Evolutionary conservation across 1,140 invertebrate genomes (phyloP).

Genomic region (Limonius californicus): DNA sequence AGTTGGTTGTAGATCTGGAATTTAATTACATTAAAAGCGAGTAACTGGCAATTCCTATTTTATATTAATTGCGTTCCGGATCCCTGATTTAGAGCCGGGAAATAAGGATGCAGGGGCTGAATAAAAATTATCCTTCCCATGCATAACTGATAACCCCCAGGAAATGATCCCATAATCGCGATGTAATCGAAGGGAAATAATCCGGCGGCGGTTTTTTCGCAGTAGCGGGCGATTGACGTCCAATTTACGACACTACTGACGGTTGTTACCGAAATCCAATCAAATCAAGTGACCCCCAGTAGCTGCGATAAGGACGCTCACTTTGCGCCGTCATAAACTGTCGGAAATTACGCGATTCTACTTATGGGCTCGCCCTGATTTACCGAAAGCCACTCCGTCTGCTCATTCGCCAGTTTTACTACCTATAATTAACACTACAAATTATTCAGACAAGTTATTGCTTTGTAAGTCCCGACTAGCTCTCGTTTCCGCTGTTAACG

Average conservation of each 20-base stretch:
- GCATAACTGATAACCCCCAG: constrained; percentile 11
- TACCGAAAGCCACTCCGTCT: too few relatives aligned
- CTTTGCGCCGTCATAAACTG: background rate
- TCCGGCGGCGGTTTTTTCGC: background rate
- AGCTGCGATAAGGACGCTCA: background rate
- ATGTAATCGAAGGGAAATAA: background rate
- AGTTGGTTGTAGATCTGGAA: too few relatives aligned
- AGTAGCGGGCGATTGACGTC: background rate
- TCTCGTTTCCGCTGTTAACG: too few relatives aligned
- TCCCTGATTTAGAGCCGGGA: background rate
- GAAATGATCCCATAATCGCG: background rate
- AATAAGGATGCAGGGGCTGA: background rate
- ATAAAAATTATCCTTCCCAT: background rate
- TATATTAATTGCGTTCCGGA: too few relatives aligned
- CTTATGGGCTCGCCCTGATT: background rate
- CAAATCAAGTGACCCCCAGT: constrained; percentile 5
- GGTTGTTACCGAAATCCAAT: constrained; percentile 9
- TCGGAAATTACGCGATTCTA: constrained; percentile 1
- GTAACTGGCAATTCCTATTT: too few relatives aligned
- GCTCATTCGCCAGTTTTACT: too few relatives aligned
- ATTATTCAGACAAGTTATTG: too few relatives aligned
- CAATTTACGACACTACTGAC: constrained; percentile 8
- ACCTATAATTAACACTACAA: too few relatives aligned
- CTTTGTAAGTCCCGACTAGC: too few relatives aligned
- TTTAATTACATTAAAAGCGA: too few relatives aligned